phyloP scores from a whole-genome alignment of 2,888 invertebrate species.

The Hermaeophaga mercurialis region DNA sequence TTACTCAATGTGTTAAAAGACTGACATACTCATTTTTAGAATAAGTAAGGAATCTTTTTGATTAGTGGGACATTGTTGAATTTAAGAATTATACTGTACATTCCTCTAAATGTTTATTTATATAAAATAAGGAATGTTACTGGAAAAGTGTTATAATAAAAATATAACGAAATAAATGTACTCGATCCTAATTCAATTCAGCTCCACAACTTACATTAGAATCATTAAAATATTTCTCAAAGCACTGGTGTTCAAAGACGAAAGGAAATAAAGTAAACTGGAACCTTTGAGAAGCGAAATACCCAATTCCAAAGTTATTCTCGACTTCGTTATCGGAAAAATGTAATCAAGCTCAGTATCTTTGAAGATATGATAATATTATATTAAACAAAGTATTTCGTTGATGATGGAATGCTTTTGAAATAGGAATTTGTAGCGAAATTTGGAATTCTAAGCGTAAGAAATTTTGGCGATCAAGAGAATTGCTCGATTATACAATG shows the following conservation, averaged over 20 bases:
- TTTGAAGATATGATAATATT: slow-evolving; percentile 28
- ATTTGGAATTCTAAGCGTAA: slow-evolving; percentile 3
- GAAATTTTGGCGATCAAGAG: slow-evolving; percentile 4
- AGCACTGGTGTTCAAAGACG: slow-evolving; percentile 16
- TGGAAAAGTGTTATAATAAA: too few relatives aligned
- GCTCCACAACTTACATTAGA: slow-evolving; percentile 19
- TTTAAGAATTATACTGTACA: too few relatives aligned
- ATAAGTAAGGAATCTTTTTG: too few relatives aligned
- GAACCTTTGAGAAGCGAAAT: slow-evolving; percentile 26
- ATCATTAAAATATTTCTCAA: slow-evolving; percentile 23
- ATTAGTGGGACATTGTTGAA: too few relatives aligned
- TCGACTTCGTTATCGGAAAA: slow-evolving; percentile 30
- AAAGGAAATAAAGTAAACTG: slow-evolving; percentile 18
- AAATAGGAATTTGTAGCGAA: slow-evolving; percentile 12
- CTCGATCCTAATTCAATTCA: slow-evolving; percentile 9
- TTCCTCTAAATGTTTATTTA: too few relatives aligned
- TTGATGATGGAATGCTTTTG: slow-evolving; percentile 25
- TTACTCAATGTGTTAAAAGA: too few relatives aligned
- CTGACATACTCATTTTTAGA: too few relatives aligned
- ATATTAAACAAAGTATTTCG: slow-evolving; percentile 27
- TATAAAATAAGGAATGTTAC: too few relatives aligned
- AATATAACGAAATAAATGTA: too few relatives aligned
- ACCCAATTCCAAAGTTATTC: slow-evolving; percentile 28
- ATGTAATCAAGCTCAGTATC: slow-evolving; percentile 29
- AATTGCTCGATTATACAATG: too few relatives aligned